These are phyloP conservation scores for Lasioglossum pauxillum DNA, from an alignment of 2,888 invertebrate genomes.

Conservation along the genomic window DNA sequence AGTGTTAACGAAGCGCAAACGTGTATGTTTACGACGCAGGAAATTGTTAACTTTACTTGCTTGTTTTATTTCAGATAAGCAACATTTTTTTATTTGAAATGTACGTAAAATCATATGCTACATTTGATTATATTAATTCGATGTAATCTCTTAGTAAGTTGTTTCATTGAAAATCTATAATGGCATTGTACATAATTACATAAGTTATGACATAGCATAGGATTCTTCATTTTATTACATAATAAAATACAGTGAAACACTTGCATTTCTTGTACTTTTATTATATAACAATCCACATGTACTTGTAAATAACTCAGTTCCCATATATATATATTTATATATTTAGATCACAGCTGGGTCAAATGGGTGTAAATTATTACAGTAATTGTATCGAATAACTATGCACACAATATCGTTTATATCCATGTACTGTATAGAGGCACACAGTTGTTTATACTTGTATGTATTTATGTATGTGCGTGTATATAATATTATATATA, in stretches of 20 bases:
- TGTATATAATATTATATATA: background rate
- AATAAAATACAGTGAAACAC: conserved; percentile 50
- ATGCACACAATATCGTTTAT: background rate
- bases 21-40: background rate
- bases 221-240: conserved; percentile 21
- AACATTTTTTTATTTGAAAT: conserved; percentile 30
- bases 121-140: conserved; percentile 24
- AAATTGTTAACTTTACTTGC: conserved; percentile 22
- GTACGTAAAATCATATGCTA: conserved; percentile 29
- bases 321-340: background rate
- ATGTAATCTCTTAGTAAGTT: conserved; percentile 30
- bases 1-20: conserved; percentile 10
- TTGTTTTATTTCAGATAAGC: conserved; percentile 16
- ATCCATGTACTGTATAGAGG: conserved; percentile 9
- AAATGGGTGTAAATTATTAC: conserved; percentile 16
- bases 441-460: conserved; percentile 9
- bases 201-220: conserved; percentile 51
- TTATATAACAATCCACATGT: conserved; percentile 50
- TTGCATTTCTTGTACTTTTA: conserved; percentile 29
- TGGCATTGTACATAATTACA: conserved; percentile 64
- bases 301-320: conserved; percentile 7
- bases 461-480: background rate
- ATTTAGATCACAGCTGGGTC: conserved; percentile 50
- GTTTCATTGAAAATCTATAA: conserved; percentile 31
- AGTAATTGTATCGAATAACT: background rate